Evolutionary conservation across 2,888 invertebrate genomes (phyloP), one percentile per base, ranked within the genome.

Genomic region (Sicus ferrugineus): DNA sequence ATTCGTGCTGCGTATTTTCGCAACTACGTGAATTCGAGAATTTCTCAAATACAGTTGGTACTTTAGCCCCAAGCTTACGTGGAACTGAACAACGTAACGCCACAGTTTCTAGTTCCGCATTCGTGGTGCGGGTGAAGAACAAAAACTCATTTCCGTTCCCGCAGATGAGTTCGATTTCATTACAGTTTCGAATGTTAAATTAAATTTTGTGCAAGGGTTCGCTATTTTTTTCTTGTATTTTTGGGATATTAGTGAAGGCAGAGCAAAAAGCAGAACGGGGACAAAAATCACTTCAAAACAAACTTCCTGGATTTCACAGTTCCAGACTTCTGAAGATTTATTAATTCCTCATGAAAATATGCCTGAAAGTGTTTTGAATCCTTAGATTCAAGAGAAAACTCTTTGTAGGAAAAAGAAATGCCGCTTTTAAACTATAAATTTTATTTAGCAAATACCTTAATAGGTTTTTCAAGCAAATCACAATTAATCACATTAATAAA

Each of bases 121-220:
- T n/a, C n/a, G n/a, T n/a, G n/a, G n/a, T n/a, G n/a, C n/a, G n/a
- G n/a, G n/a, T n/a, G n/a, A n/a, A n/a, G n/a, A n/a, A n/a, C n/a
- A n/a, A n/a, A n/a, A n/a, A n/a, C n/a, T n/a, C 61, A 34, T 46
- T 61, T 59, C 59, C 23, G 59, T 59, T 59, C 42, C 30, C 1
- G 4, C 3, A 1, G 5, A 7, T 14, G 34, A 38, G 14, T 21
- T 61, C 38, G 21, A 26, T 19, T 61, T 38, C 56, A 16, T 14
- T 21, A 23, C 42, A 38, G 21, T 61, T 61, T 61, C 19, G 26
- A 16, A 7, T 61, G 42, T 61, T 26, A 26, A 42, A 42, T 46
- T 21, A 61, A 19, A 46, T 61, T 61, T 23, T 23, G 26, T 61
- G 23, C 19, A 21, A 21, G 11, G 34, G 14, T 7, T 19, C n/a